These are phyloP conservation scores for Drosophila grimshawi DNA, from an alignment of 1,140 invertebrate genomes.

Conservation along the genomic window DNA sequence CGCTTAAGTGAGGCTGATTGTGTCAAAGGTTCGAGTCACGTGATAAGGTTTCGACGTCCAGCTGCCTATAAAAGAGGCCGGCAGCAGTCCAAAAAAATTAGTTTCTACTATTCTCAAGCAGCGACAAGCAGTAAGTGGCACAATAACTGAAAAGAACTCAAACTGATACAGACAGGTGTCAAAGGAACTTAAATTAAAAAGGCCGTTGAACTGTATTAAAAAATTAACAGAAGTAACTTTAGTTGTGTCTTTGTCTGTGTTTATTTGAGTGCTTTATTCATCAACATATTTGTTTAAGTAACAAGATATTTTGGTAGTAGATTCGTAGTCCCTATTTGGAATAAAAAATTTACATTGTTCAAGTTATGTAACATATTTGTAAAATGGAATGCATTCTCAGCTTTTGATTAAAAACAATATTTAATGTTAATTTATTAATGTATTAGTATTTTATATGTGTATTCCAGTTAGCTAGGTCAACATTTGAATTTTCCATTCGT, in stretches of 20 bases:
- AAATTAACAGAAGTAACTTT: background rate
- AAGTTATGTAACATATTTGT: too few relatives aligned
- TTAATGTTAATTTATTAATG: background rate
- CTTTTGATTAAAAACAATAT: background rate
- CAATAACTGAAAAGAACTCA: background rate
- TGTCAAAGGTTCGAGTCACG: conserved; percentile 61
- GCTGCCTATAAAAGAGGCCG: conserved; percentile 61
- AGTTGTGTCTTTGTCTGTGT: too few relatives aligned
- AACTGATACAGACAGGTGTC: background rate
- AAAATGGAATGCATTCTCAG: background rate
- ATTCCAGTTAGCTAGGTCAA: background rate
- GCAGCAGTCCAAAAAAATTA: conserved; percentile 41
- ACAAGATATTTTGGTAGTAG: too few relatives aligned
- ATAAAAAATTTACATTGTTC: too few relatives aligned
- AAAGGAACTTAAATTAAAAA: background rate
- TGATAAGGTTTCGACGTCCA: conserved; percentile 28
- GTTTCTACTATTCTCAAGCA: conserved; percentile 47
- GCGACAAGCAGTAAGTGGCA: conserved; percentile 35
- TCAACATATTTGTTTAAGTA: too few relatives aligned
- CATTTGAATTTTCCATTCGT: background rate
- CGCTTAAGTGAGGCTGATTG: conserved; percentile 59
- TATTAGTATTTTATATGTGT: background rate
- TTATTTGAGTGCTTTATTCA: too few relatives aligned
- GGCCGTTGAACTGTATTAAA: background rate
- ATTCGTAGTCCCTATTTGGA: too few relatives aligned